These are phyloP conservation scores for Dolichopus griseipennis DNA, from an alignment of 2,888 invertebrate genomes.

Conservation along the genomic window DNA sequence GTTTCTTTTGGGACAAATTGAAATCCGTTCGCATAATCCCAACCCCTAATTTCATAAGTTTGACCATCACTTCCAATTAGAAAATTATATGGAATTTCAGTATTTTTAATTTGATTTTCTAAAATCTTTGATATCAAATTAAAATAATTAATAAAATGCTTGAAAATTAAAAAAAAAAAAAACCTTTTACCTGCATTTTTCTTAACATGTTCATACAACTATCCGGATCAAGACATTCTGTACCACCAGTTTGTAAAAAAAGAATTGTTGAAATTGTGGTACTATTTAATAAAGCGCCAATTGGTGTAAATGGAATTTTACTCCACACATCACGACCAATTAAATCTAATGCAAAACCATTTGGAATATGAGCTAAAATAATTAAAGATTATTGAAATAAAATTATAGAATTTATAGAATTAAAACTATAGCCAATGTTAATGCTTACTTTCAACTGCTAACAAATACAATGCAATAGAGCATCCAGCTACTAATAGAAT, in stretches of 20 bases:
- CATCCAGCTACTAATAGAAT: constrained; percentile 28
- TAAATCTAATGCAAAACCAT: constrained; percentile 31
- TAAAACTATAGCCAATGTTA: neutral
- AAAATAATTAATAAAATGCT: neutral
- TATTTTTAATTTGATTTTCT: constrained; percentile 7
- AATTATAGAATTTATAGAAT: neutral
- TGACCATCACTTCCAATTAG: constrained; percentile 46
- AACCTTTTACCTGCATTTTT: constrained; percentile 40
- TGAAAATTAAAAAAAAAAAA: neutral
- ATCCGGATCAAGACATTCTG: constrained; percentile 34
- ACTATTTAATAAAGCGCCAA: constrained; percentile 24
- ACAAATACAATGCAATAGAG: constrained; percentile 33
- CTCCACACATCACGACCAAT: constrained; percentile 35
- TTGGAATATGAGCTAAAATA: constrained; percentile 19
- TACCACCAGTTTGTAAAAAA: constrained; percentile 44
- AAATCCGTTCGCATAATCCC: constrained; percentile 39
- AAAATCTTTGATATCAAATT: constrained; percentile 14
- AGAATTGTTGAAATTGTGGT: constrained; percentile 38
- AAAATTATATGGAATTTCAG: constrained; percentile 45
- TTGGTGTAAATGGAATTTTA: constrained; percentile 14
- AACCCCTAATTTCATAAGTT: constrained; percentile 46
- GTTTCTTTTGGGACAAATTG: constrained; percentile 26
- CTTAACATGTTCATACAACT: constrained; percentile 39
- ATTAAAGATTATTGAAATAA: too few relatives aligned
- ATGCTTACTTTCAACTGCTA: constrained; percentile 35